Percentiles rank a stretch among this genome's conserved stretches.
These are phyloP conservation scores for Cydia strobilella DNA, from an alignment of 1,140 invertebrate species.

Conservation along the genomic window DNA sequence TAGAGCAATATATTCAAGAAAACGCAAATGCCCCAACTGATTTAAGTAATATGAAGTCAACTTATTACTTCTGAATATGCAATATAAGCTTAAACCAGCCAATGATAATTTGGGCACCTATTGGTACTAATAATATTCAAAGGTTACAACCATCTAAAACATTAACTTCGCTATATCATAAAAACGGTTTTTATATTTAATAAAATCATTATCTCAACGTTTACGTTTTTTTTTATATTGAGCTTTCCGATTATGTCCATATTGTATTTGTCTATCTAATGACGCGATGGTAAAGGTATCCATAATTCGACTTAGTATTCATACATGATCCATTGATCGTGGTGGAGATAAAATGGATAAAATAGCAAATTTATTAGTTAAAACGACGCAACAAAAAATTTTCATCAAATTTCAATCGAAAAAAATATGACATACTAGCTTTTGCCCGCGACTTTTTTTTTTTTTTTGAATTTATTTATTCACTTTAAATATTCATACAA, in stretches of 20 bases:
- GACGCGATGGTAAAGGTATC: neutral
- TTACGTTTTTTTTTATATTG: neutral
- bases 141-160: constrained; percentile 11
- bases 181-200: neutral
- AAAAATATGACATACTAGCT: too few species aligned
- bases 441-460: too few species aligned
- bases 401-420: too few species aligned
- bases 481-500: too few species aligned
- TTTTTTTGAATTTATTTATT: too few species aligned
- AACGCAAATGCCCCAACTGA: neutral
- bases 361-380: too few species aligned
- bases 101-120: constrained; percentile 10
- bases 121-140: constrained; percentile 10
- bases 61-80: neutral
- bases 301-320: neutral
- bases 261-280: constrained; percentile 24
- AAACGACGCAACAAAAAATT: too few species aligned
- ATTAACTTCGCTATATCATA: constrained; percentile 11
- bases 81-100: neutral
- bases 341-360: too few species aligned
- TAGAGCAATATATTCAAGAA: too few species aligned
- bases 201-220: constrained; percentile 7
- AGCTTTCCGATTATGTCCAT: neutral
- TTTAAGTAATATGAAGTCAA: too few species aligned
- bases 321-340: too few species aligned